Evolutionary conservation across 2,888 invertebrate genomes (phyloP).

Genomic region (Apamea epomidion): DNA sequence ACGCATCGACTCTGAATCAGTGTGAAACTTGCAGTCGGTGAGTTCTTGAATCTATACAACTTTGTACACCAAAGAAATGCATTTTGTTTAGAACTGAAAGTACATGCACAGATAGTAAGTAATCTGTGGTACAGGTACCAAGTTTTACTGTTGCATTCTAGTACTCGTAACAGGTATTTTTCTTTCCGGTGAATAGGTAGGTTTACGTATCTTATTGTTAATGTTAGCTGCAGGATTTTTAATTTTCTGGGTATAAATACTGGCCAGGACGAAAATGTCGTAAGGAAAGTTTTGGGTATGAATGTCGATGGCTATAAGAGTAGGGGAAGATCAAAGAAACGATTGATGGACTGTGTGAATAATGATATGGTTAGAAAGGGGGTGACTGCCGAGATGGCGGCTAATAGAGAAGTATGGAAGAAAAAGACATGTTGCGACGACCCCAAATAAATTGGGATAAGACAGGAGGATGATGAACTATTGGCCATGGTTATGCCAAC

Average conservation of each 20-base stretch:
- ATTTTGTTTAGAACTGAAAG: constrained; percentile 41
- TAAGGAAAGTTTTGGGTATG: neutral
- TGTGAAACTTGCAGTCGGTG: constrained; percentile 70
- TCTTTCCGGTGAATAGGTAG: neutral
- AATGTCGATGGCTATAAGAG: neutral
- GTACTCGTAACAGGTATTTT: neutral
- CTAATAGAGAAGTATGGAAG: neutral
- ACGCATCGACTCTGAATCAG: constrained; percentile 66
- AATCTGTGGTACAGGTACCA: neutral
- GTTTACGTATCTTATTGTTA: neutral
- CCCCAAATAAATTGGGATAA: neutral
- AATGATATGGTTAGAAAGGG: neutral
- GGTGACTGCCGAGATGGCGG: neutral
- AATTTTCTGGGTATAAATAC: neutral
- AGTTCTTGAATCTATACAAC: constrained; percentile 71
- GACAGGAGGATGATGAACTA: neutral
- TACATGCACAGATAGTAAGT: neutral
- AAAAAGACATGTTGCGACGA: neutral
- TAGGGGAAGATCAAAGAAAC: neutral
- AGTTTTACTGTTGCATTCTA: constrained; percentile 3
- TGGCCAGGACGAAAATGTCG: neutral
- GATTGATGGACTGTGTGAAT: neutral
- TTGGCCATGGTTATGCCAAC: neutral
- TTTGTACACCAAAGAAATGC: constrained; percentile 67
- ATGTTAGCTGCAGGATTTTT: neutral